These are phyloP conservation scores for Agrotis clavis DNA, from an alignment of 2,888 invertebrate genomes.

Conservation along the genomic window DNA sequence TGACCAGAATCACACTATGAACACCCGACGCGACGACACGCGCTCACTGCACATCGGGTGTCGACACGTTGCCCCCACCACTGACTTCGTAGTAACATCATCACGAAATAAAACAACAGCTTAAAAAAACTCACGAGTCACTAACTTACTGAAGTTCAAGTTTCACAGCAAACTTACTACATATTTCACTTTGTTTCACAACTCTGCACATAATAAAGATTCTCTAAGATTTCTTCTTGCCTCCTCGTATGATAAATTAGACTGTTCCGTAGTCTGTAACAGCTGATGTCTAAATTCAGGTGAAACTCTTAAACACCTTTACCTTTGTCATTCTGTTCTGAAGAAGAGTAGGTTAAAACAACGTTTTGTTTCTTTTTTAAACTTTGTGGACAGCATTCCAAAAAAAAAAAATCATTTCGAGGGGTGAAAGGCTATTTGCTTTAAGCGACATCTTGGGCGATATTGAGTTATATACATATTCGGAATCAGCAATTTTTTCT, in stretches of 20 bases:
- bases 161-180: slow-evolving; percentile 18
- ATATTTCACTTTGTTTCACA: slow-evolving; percentile 40
- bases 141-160: background rate
- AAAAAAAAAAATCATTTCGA: too few relatives aligned
- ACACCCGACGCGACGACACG: too few relatives aligned
- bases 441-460: too few relatives aligned
- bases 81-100: background rate
- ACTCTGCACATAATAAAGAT: slow-evolving; percentile 50
- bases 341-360: slow-evolving; percentile 37
- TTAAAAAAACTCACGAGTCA: slow-evolving; percentile 7
- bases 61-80: too few relatives aligned
- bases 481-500: too few relatives aligned
- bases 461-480: too few relatives aligned
- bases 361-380: slow-evolving; percentile 1
- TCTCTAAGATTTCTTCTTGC: slow-evolving; percentile 49
- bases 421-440: too few relatives aligned
- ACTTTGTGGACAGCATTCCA: too few relatives aligned
- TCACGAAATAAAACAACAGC: background rate
- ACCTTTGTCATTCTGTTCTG: slow-evolving; percentile 29
- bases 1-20: too few relatives aligned
- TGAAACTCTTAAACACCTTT: too few relatives aligned
- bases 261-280: slow-evolving; percentile 36
- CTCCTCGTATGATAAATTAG: slow-evolving; percentile 52
- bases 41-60: too few relatives aligned
- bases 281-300: slow-evolving; percentile 50